Evolutionary conservation across 1,140 invertebrate genomes (phyloP), one percentile per base, ranked within the genome.

Genomic region (Rhagoletis pomonella): DNA sequence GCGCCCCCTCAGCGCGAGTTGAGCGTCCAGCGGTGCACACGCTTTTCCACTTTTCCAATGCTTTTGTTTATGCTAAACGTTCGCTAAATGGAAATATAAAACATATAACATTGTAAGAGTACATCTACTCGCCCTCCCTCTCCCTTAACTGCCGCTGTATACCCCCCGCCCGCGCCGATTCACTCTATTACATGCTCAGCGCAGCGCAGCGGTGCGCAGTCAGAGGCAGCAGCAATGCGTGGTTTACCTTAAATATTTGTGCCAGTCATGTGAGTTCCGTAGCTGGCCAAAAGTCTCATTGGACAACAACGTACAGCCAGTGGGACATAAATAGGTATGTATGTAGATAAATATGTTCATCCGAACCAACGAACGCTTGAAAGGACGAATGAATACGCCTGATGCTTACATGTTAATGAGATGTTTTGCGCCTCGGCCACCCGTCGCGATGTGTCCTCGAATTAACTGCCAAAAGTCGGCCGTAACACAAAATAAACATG

Each of bases 391-490:
- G 50, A 55, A 9, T 55, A 62, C 12, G 60, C 12, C 60, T 4
- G 1, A 62, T 4, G 17, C 12, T 4, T 62, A 62, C 60, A 84
- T 89, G 89, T 88, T 90, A 90, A 90, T 90, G 89, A 88, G 88
- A 81, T 87, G 88, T 42, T 73, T 42, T 84, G 42, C 44, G 44
- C 55, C 73, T 77, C 88, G 89, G 90, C 85, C 89, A 87, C 88
- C 90, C 87, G 90, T 90, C 90, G 90, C 29, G 89, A 81, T 19
- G 62, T 87, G 89, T 91, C 90, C 90, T 91, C 89, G 88, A 89
- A 44, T 65, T 87, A 90, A 89, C 85, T 87, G 88, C 19, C 87
- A 73, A 86, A 87, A 88, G 89, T 84, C 55, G 77, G 88, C 89
- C 87, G 86, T 39, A 73, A 42, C 14, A 69, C 64, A 67, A 69